A percentile compares a stretch with the other conserved stretches of the same genome.
Conservation (phyloP, 2,797 vertebrate species). For the Phoeniculus purpureus region DNA sequence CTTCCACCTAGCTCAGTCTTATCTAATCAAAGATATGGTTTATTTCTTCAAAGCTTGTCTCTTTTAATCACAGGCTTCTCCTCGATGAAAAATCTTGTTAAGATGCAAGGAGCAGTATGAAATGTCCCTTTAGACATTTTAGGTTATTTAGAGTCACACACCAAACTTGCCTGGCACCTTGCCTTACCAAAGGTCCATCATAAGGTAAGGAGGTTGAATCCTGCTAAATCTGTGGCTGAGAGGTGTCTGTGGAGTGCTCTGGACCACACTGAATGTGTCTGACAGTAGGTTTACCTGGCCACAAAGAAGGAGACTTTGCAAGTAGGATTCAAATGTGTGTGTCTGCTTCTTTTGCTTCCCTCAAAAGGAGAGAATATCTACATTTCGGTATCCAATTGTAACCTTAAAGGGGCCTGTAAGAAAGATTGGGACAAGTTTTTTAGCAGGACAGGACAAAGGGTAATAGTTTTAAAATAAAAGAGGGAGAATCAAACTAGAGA, state of each 20-base stretch:
- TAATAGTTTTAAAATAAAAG: background rate
- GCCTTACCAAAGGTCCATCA: accelerated
- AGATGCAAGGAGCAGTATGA: background rate
- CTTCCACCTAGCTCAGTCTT: background rate
- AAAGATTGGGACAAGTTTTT: too few relatives aligned
- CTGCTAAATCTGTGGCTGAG: too few relatives aligned
- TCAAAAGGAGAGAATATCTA: background rate
- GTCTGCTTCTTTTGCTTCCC: background rate
- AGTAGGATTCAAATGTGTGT: background rate
- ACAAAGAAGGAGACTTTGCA: background rate
- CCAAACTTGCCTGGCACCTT: background rate
- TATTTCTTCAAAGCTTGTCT: background rate
- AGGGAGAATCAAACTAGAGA: too few relatives aligned
- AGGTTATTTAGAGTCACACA: background rate
- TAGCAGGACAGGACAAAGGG: background rate
- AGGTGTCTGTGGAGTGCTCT: background rate
- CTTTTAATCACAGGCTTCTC: background rate
- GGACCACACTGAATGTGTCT: background rate
- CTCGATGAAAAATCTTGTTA: background rate
- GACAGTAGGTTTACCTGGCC: background rate
- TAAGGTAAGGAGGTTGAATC: background rate
- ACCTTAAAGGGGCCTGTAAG: background rate
- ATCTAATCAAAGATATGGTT: background rate
- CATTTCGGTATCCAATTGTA: background rate
- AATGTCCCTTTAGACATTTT: background rate